Evolutionary conservation across 2,888 invertebrate genomes (phyloP).

Genomic region (Sceliomorpha sp.): DNA sequence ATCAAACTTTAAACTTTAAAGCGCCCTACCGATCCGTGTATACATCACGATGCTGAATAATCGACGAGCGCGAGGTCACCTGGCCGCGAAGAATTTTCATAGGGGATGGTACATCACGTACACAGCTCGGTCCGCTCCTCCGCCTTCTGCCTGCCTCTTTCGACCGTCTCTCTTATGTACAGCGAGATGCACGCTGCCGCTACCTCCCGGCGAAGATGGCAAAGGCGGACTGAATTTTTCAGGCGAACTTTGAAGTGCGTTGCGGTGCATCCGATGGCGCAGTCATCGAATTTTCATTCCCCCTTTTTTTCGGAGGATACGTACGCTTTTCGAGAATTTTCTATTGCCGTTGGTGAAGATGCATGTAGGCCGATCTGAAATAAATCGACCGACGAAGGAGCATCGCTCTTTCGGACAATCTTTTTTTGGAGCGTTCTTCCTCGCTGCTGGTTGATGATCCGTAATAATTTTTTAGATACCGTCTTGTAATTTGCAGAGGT

Average conservation of each 20-base stretch:
- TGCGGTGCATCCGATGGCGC: slow-evolving; percentile 8
- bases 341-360: too few species aligned
- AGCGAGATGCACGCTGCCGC: slow-evolving; percentile 40
- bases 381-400: too few species aligned
- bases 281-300: too few species aligned
- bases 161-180: slow-evolving; percentile 37
- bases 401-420: too few species aligned
- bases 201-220: slow-evolving; percentile 49
- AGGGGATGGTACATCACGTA: slow-evolving; percentile 54
- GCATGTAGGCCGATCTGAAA: too few species aligned
- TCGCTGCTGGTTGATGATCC: too few species aligned
- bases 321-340: too few species aligned
- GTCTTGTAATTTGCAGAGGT: too few species aligned
- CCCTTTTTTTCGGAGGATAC: too few species aligned
- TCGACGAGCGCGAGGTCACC: slow-evolving; percentile 62
- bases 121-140: slow-evolving; percentile 44
- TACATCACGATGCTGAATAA: slow-evolving; percentile 65
- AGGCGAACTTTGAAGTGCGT: slow-evolving; percentile 32
- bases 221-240: slow-evolving; percentile 44
- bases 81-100: slow-evolving; percentile 60
- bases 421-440: too few species aligned
- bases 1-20: slow-evolving; percentile 69
- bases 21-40: slow-evolving; percentile 60
- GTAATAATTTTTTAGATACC: too few species aligned
- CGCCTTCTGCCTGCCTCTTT: slow-evolving; percentile 32